Evolutionary conservation across 2,113 vertebrate species (phyloP).

Genomic region (Podarcis raffonei): DNA sequence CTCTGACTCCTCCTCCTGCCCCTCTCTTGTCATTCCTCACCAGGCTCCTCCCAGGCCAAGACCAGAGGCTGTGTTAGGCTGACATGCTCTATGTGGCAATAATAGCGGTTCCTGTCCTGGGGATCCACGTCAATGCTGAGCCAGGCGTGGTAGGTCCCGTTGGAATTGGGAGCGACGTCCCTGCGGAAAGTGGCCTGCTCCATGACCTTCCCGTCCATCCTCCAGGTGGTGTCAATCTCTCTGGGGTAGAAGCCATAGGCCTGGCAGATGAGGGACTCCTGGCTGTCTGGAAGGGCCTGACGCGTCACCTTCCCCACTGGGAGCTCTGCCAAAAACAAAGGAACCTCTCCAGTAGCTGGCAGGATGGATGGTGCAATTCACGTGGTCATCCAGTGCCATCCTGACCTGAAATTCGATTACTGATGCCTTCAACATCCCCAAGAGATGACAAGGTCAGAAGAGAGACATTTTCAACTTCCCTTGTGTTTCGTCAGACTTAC

Average conservation of each 20-base stretch:
- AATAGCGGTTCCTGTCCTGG: not conserved
- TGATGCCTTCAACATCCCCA: not conserved
- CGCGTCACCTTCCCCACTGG: not conserved
- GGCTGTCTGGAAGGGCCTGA: too few species aligned
- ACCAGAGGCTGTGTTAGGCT: not conserved
- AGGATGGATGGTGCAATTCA: not conserved
- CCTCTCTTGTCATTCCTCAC: too few species aligned
- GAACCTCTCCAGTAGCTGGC: not conserved
- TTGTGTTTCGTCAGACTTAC: not conserved
- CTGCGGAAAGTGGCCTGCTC: not conserved
- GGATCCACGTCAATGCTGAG: not conserved
- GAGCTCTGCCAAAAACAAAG: not conserved
- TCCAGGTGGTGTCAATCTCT: not conserved
- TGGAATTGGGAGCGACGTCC: not conserved
- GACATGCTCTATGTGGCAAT: not conserved
- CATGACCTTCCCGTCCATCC: not conserved
- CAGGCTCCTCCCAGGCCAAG: not conserved
- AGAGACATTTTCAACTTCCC: not conserved
- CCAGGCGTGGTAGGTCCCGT: not conserved
- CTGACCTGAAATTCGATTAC: not conserved
- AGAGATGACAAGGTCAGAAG: not conserved
- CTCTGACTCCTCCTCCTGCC: too few species aligned
- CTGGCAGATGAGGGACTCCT: not conserved
- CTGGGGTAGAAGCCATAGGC: constrained; percentile 3
- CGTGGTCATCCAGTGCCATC: not conserved